Conservation (phyloP, 1,140 invertebrate species). For the Cryptotermes secundus region DNA sequence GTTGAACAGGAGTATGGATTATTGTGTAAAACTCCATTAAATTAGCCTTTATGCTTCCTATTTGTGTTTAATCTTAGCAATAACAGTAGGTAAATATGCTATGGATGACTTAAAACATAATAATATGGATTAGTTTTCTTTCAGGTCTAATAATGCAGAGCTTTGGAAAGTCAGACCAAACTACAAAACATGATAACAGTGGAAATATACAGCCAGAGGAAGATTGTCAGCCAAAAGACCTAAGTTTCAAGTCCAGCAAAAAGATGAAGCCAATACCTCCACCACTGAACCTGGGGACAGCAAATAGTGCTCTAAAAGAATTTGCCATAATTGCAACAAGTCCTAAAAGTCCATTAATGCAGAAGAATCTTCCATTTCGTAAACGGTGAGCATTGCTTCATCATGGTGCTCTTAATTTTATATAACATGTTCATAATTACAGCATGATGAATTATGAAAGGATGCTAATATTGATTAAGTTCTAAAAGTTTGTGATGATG, state of each 20-base stretch:
- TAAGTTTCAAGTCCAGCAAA: constrained; percentile 39
- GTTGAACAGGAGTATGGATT: too few species aligned
- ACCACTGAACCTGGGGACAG: constrained; percentile 41
- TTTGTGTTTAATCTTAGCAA: too few species aligned
- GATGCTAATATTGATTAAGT: too few species aligned
- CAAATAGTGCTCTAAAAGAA: constrained; percentile 39
- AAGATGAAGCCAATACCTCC: constrained; percentile 42
- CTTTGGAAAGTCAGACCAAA: neutral
- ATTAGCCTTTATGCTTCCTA: too few species aligned
- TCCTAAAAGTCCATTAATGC: constrained; percentile 49
- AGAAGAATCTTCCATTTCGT: constrained; percentile 42
- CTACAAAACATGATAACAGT: neutral
- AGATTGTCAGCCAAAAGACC: constrained; percentile 38
- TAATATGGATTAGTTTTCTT: neutral
- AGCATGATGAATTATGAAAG: too few species aligned
- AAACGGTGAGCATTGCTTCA: constrained; percentile 38
- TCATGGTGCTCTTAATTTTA: neutral
- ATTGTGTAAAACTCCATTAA: too few species aligned
- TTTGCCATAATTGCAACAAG: constrained; percentile 51
- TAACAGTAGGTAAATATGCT: too few species aligned
- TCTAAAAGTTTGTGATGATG: too few species aligned
- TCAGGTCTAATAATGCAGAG: neutral
- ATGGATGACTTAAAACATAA: too few species aligned
- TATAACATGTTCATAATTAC: too few species aligned
- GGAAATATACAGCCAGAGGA: constrained; percentile 8